Percentiles rank a stretch among this genome's conserved stretches.
Evolutionary conservation across 2,888 invertebrate genomes (phyloP).

Genomic region (Chrysolina oricalcia): DNA sequence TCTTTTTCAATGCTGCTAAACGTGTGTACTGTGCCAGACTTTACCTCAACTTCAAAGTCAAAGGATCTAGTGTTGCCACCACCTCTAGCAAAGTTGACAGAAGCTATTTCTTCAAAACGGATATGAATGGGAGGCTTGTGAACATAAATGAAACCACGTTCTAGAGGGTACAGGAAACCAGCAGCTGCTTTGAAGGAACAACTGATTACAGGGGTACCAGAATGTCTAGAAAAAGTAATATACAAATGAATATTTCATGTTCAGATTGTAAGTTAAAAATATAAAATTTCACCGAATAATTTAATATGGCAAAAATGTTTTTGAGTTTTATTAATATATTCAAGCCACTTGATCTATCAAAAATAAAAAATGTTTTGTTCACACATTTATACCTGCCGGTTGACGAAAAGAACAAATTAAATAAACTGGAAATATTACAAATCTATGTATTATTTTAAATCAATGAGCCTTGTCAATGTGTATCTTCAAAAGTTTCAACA

Average conservation of each 20-base stretch:
- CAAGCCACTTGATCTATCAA: no score
- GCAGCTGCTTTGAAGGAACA: conserved; percentile 99
- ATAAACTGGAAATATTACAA: no score
- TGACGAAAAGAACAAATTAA: no score
- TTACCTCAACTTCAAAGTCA: conserved; percentile 94
- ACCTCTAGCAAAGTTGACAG: conserved; percentile 96
- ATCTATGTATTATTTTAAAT: no score
- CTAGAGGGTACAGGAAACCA: conserved; percentile 96
- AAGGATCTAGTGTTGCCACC: conserved; percentile 92
- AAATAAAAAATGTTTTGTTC: no score
- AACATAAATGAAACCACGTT: conserved; percentile 98
- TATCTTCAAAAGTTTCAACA: no score
- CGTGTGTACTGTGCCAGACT: conserved; percentile 89
- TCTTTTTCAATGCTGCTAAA: conserved; percentile 99
- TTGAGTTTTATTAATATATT: no score
- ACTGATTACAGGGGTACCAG: conserved; percentile 90
- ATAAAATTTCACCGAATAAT: neutral
- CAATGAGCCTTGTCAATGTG: no score
- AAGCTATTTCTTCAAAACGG: conserved; percentile 93
- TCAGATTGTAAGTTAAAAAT: neutral
- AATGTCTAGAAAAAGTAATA: conserved; percentile 77
- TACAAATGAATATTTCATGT: neutral
- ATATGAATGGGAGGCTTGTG: conserved; percentile 99
- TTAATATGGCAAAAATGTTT: no score
- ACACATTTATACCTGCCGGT: no score